phyloP scores from a whole-genome alignment of 2,797 vertebrate genomes.

The Enteromius thamalakanensis region DNA sequence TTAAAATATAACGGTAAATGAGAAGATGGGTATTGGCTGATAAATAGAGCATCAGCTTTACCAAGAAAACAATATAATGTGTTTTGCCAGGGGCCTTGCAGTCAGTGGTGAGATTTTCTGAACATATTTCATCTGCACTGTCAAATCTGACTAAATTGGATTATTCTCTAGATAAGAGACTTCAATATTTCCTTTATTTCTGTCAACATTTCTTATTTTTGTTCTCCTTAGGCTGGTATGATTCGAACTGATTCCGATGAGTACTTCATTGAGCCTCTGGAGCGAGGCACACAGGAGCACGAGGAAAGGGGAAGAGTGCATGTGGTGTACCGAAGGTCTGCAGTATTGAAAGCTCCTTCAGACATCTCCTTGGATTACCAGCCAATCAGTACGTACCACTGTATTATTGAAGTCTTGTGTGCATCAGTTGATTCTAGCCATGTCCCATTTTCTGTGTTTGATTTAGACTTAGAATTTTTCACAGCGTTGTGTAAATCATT shows the following conservation, averaged over 20 bases:
- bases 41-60: not conserved
- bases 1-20: not conserved
- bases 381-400: constrained; percentile 66
- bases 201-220: constrained; percentile 33
- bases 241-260: constrained; percentile 92
- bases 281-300: constrained; percentile 89
- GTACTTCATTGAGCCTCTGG: constrained; percentile 97
- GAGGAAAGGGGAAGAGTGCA: constrained; percentile 92
- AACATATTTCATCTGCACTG: not conserved
- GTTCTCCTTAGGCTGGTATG: constrained; percentile 88
- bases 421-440: not conserved
- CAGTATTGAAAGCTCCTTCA: constrained; percentile 69
- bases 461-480: not conserved
- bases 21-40: not conserved
- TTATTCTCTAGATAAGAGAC: not conserved
- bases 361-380: constrained; percentile 79
- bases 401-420: constrained; percentile 17
- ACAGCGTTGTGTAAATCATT: not conserved
- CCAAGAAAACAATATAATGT: not conserved
- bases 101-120: constrained; percentile 4
- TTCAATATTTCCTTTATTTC: not conserved
- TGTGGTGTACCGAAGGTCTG: constrained; percentile 90
- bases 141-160: not conserved
- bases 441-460: not conserved
- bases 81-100: not conserved